A percentile compares a stretch with the other conserved stretches of the same genome.
These are phyloP conservation scores for Hydriomena furcata DNA, from an alignment of 2,888 invertebrate genomes.

Conservation along the genomic window DNA sequence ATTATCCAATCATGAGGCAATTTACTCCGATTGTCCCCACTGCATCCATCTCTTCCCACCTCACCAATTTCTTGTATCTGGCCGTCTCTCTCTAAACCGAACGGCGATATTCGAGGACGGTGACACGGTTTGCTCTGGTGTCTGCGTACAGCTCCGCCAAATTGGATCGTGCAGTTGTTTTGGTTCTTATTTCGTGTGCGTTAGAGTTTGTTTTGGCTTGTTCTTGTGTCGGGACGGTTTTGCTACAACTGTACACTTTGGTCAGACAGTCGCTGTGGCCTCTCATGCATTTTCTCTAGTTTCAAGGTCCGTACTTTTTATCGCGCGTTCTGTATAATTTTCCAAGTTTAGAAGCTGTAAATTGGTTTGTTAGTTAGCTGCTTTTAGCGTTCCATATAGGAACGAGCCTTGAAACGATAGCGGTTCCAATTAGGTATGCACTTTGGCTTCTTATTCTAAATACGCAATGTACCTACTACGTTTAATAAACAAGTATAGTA, in stretches of 20 bases:
- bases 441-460: too few species aligned
- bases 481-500: too few species aligned
- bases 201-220: constrained; percentile 18
- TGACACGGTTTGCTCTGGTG: constrained; percentile 58
- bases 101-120: constrained; percentile 61
- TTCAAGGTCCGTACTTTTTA: constrained; percentile 54
- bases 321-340: constrained; percentile 47
- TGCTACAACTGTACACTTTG: constrained; percentile 52
- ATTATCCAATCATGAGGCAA: constrained; percentile 81
- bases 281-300: constrained; percentile 59
- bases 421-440: too few species aligned
- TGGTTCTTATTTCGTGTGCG: neutral
- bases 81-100: constrained; percentile 47
- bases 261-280: constrained; percentile 56
- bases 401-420: neutral
- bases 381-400: constrained; percentile 28
- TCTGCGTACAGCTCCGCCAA: constrained; percentile 49
- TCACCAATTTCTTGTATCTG: constrained; percentile 19
- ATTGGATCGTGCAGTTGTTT: constrained; percentile 25
- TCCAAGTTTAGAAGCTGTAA: constrained; percentile 50
- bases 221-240: constrained; percentile 11
- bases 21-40: constrained; percentile 70
- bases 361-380: constrained; percentile 41
- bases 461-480: too few species aligned
- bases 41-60: constrained; percentile 46